These are phyloP conservation scores for Protobothrops mucrosquamatus DNA, from an alignment of 2,113 vertebrate species.

Conservation along the genomic window DNA sequence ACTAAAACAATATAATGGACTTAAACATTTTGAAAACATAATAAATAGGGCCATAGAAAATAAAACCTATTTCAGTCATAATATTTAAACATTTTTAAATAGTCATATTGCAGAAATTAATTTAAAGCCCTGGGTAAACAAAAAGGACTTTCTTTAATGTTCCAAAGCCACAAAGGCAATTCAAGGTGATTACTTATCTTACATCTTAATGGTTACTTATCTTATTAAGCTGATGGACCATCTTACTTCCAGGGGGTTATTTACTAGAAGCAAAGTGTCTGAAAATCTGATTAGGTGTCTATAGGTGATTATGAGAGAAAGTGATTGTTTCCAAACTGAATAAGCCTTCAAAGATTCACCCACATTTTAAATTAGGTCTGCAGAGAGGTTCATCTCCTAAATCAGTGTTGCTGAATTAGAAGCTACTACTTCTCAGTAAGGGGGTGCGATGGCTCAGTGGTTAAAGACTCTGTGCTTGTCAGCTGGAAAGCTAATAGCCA, in stretches of 20 bases:
- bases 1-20: not conserved
- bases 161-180: not conserved
- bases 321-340: not conserved
- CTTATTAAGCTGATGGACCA: not conserved
- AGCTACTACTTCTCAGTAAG: not conserved
- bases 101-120: not conserved
- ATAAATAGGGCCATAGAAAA: not conserved
- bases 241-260: not conserved
- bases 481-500: not conserved
- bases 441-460: not conserved
- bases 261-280: not conserved
- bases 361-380: not conserved
- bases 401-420: not conserved
- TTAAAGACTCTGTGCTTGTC: not conserved
- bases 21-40: not conserved
- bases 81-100: not conserved
- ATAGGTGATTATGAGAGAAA: not conserved
- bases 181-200: not conserved
- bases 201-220: not conserved
- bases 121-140: not conserved
- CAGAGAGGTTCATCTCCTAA: not conserved
- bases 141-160: not conserved
- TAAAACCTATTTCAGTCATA: not conserved
- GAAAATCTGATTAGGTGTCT: not conserved
- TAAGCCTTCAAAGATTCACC: not conserved